phyloP scores from a whole-genome alignment of 2,797 vertebrate species.

The Malurus splendens region DNA sequence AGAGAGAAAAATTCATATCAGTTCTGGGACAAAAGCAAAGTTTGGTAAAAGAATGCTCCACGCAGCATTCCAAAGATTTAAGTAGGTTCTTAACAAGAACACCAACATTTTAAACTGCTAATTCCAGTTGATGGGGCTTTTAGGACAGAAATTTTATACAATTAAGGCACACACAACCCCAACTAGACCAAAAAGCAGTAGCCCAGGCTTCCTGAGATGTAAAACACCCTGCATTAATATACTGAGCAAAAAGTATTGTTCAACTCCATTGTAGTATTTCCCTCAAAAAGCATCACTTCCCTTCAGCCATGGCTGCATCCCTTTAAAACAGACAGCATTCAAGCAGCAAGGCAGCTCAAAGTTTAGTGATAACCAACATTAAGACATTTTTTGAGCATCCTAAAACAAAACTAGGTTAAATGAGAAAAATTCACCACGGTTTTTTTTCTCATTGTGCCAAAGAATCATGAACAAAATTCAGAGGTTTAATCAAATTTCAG shows the following conservation, averaged over 20 bases:
- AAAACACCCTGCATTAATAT: neutral
- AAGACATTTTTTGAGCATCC: neutral
- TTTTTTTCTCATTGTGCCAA: neutral
- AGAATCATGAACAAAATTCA: neutral
- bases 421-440: fast-evolving
- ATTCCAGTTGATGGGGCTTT: neutral
- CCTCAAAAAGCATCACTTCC: neutral
- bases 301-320: neutral
- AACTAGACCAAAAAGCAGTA: neutral
- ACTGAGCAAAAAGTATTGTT: neutral
- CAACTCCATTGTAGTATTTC: neutral
- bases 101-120: neutral
- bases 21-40: neutral
- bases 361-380: neutral
- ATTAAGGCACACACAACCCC: fast-evolving
- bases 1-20: fast-evolving
- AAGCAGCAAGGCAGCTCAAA: neutral
- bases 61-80: too few species aligned
- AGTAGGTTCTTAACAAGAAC: neutral
- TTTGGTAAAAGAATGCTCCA: neutral
- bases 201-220: neutral
- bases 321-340: neutral
- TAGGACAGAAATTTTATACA: neutral
- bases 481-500: neutral
- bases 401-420: neutral